Base-by-base conservation (phyloP, 2,888 invertebrate species). In the Dasysyrphus tricinctus region DNA sequence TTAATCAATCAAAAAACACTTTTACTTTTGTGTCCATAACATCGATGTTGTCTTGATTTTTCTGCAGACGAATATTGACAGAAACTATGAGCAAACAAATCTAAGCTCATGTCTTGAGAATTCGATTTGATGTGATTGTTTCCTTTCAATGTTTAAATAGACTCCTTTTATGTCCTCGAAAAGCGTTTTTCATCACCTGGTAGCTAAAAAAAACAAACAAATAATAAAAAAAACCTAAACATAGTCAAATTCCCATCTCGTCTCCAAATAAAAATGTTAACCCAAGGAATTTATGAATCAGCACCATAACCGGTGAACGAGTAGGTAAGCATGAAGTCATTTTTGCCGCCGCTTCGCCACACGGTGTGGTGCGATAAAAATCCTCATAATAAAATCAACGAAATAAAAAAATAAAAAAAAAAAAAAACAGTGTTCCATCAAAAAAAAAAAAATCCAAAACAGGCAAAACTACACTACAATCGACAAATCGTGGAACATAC, bases 281-380 rank as follows among this genome's bases (percentile, higher is more conserved):
- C 63, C 63, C 19, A 78, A 78, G 70, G 81, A 85, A 85, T 81
- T 85, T 85, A 85, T 85, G 85, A 85, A 85, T 85, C 85, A 85
- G 81, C 81, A 74, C 63, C 81, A 63, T 76, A 76, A 59, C 67
- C 72, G 74, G 59, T 65, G 59, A 76, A 56, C 69, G 85, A 80
- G 77, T 81, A n/a, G n/a, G n/a, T n/a, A 63, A 85, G 73, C 77
- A 80, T 80, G 80, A 80, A 85, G 80, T 85, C 80, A 80, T 76
- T 79, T 37, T 16, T 65, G 69, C 74, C 19, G 37, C 54, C 24
- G 19, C 39, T 16, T 34, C 49, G 56, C 54, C 44, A 32, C 63
- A 44, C 63, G 49, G 49, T 65, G 32, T 72, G 29, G 65, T 75
- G 80, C 80, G 80, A 85, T 85, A 80, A 80, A 80, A 85, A 80